These are phyloP conservation scores for Diachasma alloeum DNA, from an alignment of 1,140 invertebrate genomes.

Conservation along the genomic window DNA sequence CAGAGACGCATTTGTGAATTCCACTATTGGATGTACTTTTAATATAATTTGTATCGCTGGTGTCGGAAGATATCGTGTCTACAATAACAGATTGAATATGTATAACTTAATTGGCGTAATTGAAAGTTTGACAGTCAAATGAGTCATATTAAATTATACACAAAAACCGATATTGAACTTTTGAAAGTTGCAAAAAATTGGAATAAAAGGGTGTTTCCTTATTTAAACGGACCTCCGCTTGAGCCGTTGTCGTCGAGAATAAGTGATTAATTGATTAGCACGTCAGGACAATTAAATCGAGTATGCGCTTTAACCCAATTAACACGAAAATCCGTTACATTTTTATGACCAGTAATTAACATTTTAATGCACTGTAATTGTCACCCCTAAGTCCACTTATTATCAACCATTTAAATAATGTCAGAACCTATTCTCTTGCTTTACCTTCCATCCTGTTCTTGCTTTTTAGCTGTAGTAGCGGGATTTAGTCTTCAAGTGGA, in stretches of 20 bases:
- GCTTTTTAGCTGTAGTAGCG: background rate
- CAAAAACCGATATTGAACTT: no score
- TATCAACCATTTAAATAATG: constrained; percentile 23
- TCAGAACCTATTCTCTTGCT: constrained; percentile 12
- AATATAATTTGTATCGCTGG: no score
- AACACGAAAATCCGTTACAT: constrained; percentile 12
- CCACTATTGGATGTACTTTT: no score
- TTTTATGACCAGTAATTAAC: constrained; percentile 14
- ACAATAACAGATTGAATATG: no score
- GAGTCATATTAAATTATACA: no score
- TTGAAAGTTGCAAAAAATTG: no score
- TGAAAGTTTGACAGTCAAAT: background rate
- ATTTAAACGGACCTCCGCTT: background rate
- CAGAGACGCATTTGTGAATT: no score
- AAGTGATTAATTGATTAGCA: background rate
- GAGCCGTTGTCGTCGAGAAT: background rate
- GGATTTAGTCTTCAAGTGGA: background rate
- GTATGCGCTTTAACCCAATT: background rate
- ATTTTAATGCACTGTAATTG: constrained; percentile 18
- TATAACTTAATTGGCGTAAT: background rate
- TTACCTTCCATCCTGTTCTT: background rate
- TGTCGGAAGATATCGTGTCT: no score
- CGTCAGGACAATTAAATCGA: constrained; percentile 1
- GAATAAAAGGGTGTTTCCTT: background rate
- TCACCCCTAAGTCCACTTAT: constrained; percentile 19